Evolutionary conservation across 2,888 invertebrate species (phyloP).

Genomic region (Ophonus ardosiacus): DNA sequence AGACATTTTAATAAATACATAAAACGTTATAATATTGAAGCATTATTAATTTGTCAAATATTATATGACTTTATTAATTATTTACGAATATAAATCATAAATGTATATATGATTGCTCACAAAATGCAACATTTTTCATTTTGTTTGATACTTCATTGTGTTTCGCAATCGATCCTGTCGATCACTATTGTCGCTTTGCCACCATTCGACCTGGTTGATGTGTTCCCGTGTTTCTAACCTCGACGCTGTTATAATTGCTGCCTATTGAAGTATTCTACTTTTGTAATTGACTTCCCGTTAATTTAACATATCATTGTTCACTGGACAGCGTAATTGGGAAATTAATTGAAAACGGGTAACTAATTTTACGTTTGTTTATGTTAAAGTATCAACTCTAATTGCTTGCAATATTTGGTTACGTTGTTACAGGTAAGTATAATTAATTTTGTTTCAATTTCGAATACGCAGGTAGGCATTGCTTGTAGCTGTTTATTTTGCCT

Average conservation of each 20-base stretch:
- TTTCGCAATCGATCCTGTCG: neutral
- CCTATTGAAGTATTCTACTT: conserved; percentile 58
- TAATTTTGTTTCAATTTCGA: conserved; percentile 8
- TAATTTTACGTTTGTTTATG: conserved; percentile 60
- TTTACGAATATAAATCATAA: too few species aligned
- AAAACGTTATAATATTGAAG: too few species aligned
- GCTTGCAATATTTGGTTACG: conserved; percentile 34
- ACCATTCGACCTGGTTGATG: neutral
- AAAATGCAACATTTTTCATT: too few species aligned
- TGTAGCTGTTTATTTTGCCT: neutral
- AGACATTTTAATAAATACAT: too few species aligned
- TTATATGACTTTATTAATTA: too few species aligned
- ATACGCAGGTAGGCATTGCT: neutral
- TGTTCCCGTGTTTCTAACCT: neutral
- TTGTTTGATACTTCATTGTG: too few species aligned
- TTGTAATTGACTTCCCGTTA: conserved; percentile 59
- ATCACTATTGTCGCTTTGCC: neutral
- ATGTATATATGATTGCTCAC: too few species aligned
- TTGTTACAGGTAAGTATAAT: conserved; percentile 45
- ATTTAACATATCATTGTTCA: conserved; percentile 58
- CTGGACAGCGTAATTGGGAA: conserved; percentile 53
- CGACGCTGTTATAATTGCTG: conserved; percentile 51
- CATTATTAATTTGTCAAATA: too few species aligned
- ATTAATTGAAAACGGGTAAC: conserved; percentile 59
- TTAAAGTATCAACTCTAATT: conserved; percentile 44